phyloP scores from a whole-genome alignment of 2,797 vertebrate genomes.

The Steatocranus sp. region DNA sequence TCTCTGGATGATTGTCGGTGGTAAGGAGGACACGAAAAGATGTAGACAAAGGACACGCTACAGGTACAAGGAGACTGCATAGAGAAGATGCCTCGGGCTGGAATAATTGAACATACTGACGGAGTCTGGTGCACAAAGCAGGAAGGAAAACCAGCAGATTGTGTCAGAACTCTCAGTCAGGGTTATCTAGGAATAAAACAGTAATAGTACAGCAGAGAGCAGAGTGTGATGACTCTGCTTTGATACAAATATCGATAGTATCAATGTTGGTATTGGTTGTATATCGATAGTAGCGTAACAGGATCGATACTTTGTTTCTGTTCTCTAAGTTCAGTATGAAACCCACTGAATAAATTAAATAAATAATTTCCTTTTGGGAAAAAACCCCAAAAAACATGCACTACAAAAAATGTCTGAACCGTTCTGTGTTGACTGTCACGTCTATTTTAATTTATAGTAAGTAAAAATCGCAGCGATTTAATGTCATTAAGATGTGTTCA shows the following conservation, averaged over 20 bases:
- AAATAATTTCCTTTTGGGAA: background rate
- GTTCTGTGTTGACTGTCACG: background rate
- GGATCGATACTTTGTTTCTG: background rate
- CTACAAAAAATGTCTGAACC: background rate
- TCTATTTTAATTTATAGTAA: background rate
- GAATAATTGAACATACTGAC: background rate
- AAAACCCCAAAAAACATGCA: background rate
- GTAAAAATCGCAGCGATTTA: background rate
- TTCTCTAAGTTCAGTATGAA: background rate
- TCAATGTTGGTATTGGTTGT: background rate
- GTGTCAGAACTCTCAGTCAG: background rate
- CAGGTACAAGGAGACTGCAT: background rate
- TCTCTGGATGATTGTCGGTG: background rate
- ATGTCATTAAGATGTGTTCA: background rate
- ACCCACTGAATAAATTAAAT: background rate
- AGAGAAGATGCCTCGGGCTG: background rate
- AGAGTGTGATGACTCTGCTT: background rate
- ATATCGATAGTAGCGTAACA: fast-evolving
- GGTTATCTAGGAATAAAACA: background rate
- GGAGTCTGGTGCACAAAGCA: background rate
- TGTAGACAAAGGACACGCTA: background rate
- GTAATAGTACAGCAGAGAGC: background rate
- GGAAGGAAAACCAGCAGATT: background rate
- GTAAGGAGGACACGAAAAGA: background rate
- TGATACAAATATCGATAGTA: background rate